A percentile compares a stretch with the other conserved stretches of the same genome.
Evolutionary conservation across 2,888 invertebrate genomes (phyloP).

Genomic region (Chrysina gloriosa): DNA sequence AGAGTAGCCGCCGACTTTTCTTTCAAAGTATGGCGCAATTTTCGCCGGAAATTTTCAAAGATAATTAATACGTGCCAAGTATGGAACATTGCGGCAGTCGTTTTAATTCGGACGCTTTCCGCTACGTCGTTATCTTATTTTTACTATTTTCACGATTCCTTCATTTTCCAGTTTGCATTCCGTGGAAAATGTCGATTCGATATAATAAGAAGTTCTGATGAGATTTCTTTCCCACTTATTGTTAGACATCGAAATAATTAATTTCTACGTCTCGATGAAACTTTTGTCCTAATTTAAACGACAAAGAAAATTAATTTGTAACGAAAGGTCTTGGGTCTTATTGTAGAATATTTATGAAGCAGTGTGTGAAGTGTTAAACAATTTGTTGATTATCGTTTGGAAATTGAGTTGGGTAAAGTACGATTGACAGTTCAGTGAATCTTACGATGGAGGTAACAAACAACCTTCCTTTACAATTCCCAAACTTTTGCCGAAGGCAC

Average conservation of each 20-base stretch:
- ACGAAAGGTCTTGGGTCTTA: not conserved
- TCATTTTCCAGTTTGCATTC: slow-evolving; percentile 5
- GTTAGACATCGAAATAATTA: slow-evolving; percentile 19
- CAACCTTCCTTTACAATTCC: too few species aligned
- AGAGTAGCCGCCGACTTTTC: not conserved
- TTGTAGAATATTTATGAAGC: too few species aligned
- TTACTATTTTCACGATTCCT: slow-evolving; percentile 5
- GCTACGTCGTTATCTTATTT: not conserved
- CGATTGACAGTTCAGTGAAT: too few species aligned
- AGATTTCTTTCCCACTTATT: slow-evolving; percentile 15
- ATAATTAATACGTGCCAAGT: slow-evolving; percentile 27
- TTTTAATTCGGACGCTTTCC: slow-evolving; percentile 6
- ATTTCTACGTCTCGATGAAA: slow-evolving; percentile 4
- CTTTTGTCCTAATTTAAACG: not conserved
- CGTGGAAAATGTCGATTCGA: slow-evolving; percentile 16
- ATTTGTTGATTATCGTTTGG: too few species aligned
- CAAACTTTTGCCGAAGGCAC: too few species aligned
- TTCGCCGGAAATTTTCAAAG: slow-evolving; percentile 13
- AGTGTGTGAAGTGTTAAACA: too few species aligned
- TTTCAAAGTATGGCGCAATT: not conserved
- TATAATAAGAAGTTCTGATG: slow-evolving; percentile 15
- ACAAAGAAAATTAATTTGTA: not conserved
- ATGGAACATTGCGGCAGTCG: not conserved
- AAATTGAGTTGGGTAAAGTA: too few species aligned
- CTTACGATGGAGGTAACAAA: too few species aligned